These are phyloP conservation scores for Rattus rattus DNA, from an alignment of 2,113 vertebrate species.

Conservation along the genomic window DNA sequence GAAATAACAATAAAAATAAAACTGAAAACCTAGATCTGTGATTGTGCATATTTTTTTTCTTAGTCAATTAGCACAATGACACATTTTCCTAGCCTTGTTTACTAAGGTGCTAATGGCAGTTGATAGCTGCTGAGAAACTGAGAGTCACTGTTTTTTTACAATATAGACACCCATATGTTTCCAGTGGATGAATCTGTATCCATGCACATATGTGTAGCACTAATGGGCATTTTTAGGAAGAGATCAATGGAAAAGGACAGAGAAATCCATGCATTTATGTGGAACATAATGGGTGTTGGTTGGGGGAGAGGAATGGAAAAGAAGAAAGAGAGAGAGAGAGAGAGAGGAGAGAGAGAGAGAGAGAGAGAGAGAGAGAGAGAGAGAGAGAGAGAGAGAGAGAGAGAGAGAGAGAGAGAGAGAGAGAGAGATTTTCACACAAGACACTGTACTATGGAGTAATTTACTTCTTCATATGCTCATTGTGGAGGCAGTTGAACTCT, in stretches of 20 bases:
- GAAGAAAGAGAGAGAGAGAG: not conserved
- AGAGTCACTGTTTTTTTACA: not conserved
- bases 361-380: not conserved
- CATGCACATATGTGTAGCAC: not conserved
- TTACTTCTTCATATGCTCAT: not conserved
- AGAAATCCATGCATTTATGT: not conserved
- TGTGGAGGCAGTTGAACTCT: conserved; percentile 82
- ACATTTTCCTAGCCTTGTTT: not conserved
- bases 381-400: not conserved
- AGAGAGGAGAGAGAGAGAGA: not conserved
- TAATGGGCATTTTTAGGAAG: not conserved
- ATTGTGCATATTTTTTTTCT: conserved; percentile 49
- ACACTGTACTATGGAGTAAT: conserved; percentile 80
- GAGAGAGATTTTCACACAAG: conserved; percentile 12
- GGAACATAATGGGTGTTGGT: not conserved
- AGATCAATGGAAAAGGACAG: too few relatives aligned
- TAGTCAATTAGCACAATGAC: conserved; percentile 61
- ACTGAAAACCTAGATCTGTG: not conserved
- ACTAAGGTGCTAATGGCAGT: not conserved
- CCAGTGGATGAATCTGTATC: too few relatives aligned
- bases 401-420: not conserved
- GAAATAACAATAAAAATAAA: not conserved
- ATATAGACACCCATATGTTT: not conserved
- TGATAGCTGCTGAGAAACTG: not conserved
- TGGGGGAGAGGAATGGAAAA: too few relatives aligned